Evolutionary conservation across 2,797 vertebrate genomes (phyloP).

Genomic region (Ciconia nigra): DNA sequence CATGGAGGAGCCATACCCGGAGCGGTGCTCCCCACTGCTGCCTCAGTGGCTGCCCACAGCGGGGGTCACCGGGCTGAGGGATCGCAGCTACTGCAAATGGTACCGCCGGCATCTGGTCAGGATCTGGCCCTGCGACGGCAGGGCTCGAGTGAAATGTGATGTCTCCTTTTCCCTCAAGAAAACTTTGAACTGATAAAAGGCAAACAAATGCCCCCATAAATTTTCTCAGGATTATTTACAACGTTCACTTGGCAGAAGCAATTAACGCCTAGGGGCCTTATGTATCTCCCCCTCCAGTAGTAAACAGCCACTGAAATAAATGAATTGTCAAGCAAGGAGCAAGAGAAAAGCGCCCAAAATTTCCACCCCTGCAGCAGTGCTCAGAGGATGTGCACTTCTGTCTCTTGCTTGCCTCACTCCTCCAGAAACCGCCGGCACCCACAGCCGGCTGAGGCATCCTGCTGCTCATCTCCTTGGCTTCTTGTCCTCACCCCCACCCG

Average conservation of each 20-base stretch:
- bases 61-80: rapidly evolving
- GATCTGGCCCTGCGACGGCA: rapidly evolving
- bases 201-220: background rate
- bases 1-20: rapidly evolving
- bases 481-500: rapidly evolving
- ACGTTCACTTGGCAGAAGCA: background rate
- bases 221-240: background rate
- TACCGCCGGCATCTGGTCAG: rapidly evolving
- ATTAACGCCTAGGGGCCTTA: background rate
- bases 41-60: rapidly evolving
- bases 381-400: rapidly evolving
- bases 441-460: background rate
- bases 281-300: background rate
- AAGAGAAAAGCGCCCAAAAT: background rate
- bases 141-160: rapidly evolving
- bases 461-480: background rate
- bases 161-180: background rate
- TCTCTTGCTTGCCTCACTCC: rapidly evolving
- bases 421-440: background rate
- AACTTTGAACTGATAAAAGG: background rate
- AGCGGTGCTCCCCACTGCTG: rapidly evolving
- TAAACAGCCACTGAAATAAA: background rate
- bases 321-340: background rate
- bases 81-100: rapidly evolving
- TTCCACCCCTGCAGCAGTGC: background rate